Base-by-base conservation (phyloP, 2,888 invertebrate genomes). In the Hoplodrina ambigua region DNA sequence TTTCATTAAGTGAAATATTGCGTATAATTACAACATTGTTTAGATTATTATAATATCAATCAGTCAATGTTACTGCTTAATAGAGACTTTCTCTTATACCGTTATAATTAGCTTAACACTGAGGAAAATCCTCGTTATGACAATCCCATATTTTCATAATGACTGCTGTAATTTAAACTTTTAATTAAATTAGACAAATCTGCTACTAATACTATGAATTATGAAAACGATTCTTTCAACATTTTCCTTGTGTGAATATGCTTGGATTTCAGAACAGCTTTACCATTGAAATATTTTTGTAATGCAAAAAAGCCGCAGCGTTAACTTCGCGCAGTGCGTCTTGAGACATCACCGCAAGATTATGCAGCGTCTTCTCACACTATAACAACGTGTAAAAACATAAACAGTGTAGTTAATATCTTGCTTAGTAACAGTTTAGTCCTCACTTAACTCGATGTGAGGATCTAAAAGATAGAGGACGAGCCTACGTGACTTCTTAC, bases 401-500 rank as follows among this genome's bases (percentile, higher is more conserved):
- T 74, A 67, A 82, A 73, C 61, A 49, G 53, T 37, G 41, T 41
- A 50, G 56, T 78, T 78, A 72, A 60, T 66, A 82, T 57, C 60
- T 78, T 64, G 50, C 65, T 70, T n/a, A 58, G 70, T 56, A 72
- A 70, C 58, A 52, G 56, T 82, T 81, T 73, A 82, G 49, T 60
- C 56, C 25, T 56, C 53, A 57, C 63, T 61, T 53, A 81, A 78
- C 57, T 73, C 62, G 25, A 73, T 68, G 57, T 49, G 57, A 72
- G 57, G 44, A 55, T 37, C 63, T 44, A 30, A 52, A n/a, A 44
- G 61, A 65, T 74, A 41, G 49, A 59, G 20, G 58, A 60, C 53
- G 13, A 5, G 55, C 25, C 52, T 60, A 76, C 78, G 78, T 78
- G 76, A 76, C 77, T 33, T 20, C 56, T 58, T 64, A 64, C 17